A percentile compares a stretch with the other conserved stretches of the same genome.
These are phyloP conservation scores for Holothuria scabra DNA, from an alignment of 53 echinoderm and acorn worm species.

Conservation along the genomic window DNA sequence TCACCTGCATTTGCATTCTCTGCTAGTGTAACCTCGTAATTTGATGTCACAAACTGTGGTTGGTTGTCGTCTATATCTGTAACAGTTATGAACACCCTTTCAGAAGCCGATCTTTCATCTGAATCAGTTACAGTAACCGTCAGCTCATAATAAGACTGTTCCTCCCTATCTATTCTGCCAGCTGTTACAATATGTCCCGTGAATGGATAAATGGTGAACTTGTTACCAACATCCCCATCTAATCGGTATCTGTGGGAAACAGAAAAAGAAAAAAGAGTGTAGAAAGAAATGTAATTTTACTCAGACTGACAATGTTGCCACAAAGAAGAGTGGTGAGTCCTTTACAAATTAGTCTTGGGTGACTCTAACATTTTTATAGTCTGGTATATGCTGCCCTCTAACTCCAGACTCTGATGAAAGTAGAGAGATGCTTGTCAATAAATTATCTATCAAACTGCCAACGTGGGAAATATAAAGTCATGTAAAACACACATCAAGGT, in stretches of 20 bases:
- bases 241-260: conserved; percentile 73
- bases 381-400: too few species aligned
- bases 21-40: conserved; percentile 63
- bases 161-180: conserved; percentile 80
- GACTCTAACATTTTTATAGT: too few species aligned
- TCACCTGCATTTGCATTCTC: conserved; percentile 36
- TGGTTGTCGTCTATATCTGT: conserved; percentile 86
- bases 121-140: conserved; percentile 84
- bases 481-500: too few species aligned
- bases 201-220: conserved; percentile 89
- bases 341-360: too few species aligned
- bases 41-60: conserved; percentile 62
- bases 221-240: conserved; percentile 74
- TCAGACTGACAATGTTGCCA: neutral
- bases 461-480: too few species aligned
- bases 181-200: conserved; percentile 85
- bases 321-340: neutral
- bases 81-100: conserved; percentile 75
- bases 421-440: too few species aligned
- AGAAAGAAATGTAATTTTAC: too few species aligned
- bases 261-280: neutral
- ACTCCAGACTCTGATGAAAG: too few species aligned
- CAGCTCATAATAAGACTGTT: conserved; percentile 68
- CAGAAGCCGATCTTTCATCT: conserved; percentile 53
- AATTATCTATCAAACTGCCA: too few species aligned